Percentiles rank a stretch among this genome's conserved stretches.
phyloP scores from a whole-genome alignment of 1,140 invertebrate genomes.

The Achatina immaculata region DNA sequence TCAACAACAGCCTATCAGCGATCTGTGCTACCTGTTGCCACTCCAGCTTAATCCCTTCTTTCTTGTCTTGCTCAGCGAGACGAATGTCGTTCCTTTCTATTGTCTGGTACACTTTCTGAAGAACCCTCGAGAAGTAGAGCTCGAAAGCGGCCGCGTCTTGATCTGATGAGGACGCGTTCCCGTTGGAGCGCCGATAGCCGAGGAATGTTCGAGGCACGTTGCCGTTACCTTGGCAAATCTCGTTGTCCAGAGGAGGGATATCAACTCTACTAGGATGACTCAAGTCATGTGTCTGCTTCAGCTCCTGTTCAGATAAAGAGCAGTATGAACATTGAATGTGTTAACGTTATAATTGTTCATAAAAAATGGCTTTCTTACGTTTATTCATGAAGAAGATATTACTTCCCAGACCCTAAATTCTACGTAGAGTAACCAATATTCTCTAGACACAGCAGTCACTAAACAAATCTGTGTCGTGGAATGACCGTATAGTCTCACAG shows the following conservation, averaged over 20 bases:
- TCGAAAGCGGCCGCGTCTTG: conserved; percentile 68
- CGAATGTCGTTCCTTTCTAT: conserved; percentile 81
- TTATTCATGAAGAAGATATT: too few relatives aligned
- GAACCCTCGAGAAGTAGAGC: conserved; percentile 76
- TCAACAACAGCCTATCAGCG: conserved; percentile 78
- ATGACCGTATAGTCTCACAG: too few relatives aligned
- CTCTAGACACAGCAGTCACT: too few relatives aligned
- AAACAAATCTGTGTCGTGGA: too few relatives aligned
- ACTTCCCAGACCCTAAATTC: too few relatives aligned
- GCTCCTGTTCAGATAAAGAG: conserved; percentile 27
- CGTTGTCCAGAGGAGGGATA: conserved; percentile 27
- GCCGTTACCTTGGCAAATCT: conserved; percentile 29
- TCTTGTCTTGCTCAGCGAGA: conserved; percentile 78
- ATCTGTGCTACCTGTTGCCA: conserved; percentile 85
- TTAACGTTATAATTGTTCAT: too few relatives aligned
- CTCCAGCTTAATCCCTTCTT: conserved; percentile 79
- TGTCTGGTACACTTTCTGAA: conserved; percentile 79
- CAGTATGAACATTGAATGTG: too few relatives aligned
- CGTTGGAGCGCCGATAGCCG: conserved; percentile 24
- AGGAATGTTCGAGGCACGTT: conserved; percentile 20
- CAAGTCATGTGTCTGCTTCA: conserved; percentile 26
- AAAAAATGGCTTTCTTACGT: too few relatives aligned
- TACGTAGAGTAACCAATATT: too few relatives aligned
- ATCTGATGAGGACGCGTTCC: conserved; percentile 22
- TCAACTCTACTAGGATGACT: conserved; percentile 26